These are phyloP conservation scores for Rhabdomys pumilio DNA, from an alignment of 2,797 vertebrate genomes.

Conservation along the genomic window DNA sequence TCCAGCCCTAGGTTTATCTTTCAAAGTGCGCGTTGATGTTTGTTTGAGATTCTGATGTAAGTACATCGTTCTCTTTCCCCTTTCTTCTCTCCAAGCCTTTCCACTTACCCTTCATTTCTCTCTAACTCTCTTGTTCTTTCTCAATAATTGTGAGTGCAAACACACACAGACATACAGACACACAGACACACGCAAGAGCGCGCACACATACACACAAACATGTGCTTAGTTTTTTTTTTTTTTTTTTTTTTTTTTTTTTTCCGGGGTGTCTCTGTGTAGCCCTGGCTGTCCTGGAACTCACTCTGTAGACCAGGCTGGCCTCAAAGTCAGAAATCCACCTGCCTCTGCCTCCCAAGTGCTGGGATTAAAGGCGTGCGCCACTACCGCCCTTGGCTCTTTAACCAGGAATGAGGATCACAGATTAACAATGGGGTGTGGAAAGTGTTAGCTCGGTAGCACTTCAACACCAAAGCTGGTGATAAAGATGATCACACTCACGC, in stretches of 20 bases:
- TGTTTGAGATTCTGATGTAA: background rate
- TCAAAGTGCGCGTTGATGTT: background rate
- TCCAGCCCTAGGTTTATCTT: background rate
- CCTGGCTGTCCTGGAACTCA: too few species aligned
- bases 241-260: too few species aligned
- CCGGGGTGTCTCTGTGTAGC: too few species aligned
- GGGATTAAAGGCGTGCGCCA: too few species aligned
- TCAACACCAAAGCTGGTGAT: accelerated
- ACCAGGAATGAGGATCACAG: background rate
- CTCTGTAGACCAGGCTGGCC: too few species aligned
- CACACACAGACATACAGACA: background rate
- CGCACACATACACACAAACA: too few species aligned
- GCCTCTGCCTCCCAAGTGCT: too few species aligned
- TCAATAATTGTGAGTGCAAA: background rate
- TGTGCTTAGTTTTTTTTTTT: too few species aligned
- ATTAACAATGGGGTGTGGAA: accelerated
- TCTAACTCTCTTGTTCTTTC: background rate
- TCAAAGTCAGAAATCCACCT: too few species aligned
- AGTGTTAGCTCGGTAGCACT: accelerated
- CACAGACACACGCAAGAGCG: too few species aligned
- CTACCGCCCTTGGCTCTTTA: too few species aligned
- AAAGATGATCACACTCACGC: accelerated
- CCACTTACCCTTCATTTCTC: background rate
- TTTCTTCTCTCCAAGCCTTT: background rate
- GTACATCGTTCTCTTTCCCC: background rate